Evolutionary conservation across 2,888 invertebrate genomes (phyloP).

Genomic region (Sinohyriopsis cumingii): DNA sequence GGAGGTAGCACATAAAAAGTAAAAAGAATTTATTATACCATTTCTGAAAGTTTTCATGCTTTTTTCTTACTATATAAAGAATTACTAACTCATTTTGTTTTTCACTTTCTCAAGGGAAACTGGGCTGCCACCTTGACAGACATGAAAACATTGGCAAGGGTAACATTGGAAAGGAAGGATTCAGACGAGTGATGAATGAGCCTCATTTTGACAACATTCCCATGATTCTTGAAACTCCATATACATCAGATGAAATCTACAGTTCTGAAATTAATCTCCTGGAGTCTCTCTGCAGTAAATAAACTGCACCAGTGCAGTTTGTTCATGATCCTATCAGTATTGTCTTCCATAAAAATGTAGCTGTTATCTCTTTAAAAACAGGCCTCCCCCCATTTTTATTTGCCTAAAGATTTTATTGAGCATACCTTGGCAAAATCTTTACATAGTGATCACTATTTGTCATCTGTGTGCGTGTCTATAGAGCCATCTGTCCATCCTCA

Average conservation of each 20-base stretch:
- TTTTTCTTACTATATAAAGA: no score
- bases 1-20: neutral
- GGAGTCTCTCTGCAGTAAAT: conserved; percentile 33
- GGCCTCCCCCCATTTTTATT: no score
- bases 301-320: neutral
- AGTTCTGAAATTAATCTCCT: conserved; percentile 55
- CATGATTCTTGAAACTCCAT: conserved; percentile 72
- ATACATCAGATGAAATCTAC: conserved; percentile 30
- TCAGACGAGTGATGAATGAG: conserved; percentile 71
- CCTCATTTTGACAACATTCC: conserved; percentile 70
- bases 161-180: conserved; percentile 70
- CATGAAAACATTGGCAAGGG: conserved; percentile 74
- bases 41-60: neutral
- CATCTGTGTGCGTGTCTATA: no score
- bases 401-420: no score
- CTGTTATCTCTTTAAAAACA: no score
- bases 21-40: neutral
- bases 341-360: no score
- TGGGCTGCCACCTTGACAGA: conserved; percentile 72
- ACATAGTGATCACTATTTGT: no score
- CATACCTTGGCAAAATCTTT: no score
- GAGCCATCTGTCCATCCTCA: no score
- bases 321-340: no score
- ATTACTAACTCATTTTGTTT: neutral
- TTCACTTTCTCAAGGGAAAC: conserved; percentile 59